Conservation (phyloP, 92 coral and sea anemone genomes). For the Phenganax stokvisi region DNA sequence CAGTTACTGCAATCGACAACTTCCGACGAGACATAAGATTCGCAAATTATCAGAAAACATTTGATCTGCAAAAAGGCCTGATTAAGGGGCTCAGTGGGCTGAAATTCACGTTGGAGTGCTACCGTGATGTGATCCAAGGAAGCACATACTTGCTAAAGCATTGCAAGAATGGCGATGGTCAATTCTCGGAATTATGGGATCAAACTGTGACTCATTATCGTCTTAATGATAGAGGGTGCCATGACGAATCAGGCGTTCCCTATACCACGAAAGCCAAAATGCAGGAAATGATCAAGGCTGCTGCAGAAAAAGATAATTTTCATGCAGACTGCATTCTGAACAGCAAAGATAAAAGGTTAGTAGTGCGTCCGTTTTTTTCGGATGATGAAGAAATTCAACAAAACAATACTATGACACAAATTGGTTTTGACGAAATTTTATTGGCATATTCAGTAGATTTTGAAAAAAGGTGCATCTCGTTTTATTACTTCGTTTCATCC, state of each 20-base stretch:
- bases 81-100: conserved; percentile 34
- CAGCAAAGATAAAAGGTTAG: conserved; percentile 34
- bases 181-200: conserved; percentile 22
- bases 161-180: conserved; percentile 44
- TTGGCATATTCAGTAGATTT: no score
- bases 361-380: no score
- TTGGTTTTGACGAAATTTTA: no score
- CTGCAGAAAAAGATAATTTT: conserved; percentile 41
- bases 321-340: conserved; percentile 52
- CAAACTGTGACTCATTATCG: background rate
- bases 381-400: no score
- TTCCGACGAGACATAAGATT: conserved; percentile 28
- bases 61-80: conserved; percentile 17
- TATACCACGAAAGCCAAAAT: conserved; percentile 47
- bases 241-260: conserved; percentile 40
- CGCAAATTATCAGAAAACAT: conserved; percentile 29
- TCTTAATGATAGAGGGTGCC: conserved; percentile 41
- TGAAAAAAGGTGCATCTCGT: no score
- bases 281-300: conserved; percentile 31
- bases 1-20: conserved; percentile 40
- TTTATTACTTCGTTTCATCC: no score
- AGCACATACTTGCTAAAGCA: conserved; percentile 32
- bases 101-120: conserved; percentile 41
- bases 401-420: no score
- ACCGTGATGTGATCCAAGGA: conserved; percentile 34